Evolutionary conservation across 2,888 invertebrate species (phyloP).

Genomic region (Latrodectus hesperus): DNA sequence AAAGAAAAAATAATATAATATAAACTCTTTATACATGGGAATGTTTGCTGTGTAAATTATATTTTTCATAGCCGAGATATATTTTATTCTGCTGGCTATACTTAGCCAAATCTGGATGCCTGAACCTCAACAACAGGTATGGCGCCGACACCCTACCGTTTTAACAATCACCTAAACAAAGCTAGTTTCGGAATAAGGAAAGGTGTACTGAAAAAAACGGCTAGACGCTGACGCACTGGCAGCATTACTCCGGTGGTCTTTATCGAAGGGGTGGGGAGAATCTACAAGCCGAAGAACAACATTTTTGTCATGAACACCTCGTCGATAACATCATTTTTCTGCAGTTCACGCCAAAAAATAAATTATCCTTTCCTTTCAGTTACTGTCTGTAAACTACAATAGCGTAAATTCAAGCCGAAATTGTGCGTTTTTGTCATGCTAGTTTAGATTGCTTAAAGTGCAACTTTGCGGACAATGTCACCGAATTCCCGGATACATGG

Average conservation of each 20-base stretch:
- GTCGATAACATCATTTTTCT: not conserved
- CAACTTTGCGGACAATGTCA: too few relatives aligned
- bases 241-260: slow-evolving; percentile 8
- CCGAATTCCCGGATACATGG: too few relatives aligned
- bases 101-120: not conserved
- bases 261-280: not conserved
- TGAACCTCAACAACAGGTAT: slow-evolving; percentile 4
- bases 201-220: not conserved
- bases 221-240: not conserved
- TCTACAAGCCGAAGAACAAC: not conserved
- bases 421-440: too few relatives aligned
- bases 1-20: too few relatives aligned
- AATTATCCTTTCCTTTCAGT: not conserved
- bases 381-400: not conserved
- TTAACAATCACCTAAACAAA: slow-evolving; percentile 24
- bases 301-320: not conserved
- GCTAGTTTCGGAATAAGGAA: not conserved
- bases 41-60: too few relatives aligned
- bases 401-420: not conserved
- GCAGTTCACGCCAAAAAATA: not conserved
- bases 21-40: too few relatives aligned
- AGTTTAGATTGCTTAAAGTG: too few relatives aligned
- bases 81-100: too few relatives aligned
- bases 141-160: slow-evolving; percentile 45
- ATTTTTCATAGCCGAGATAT: too few relatives aligned